Evolutionary conservation across 2,113 vertebrate genomes (phyloP).

Genomic region (Tetrax tetrax): DNA sequence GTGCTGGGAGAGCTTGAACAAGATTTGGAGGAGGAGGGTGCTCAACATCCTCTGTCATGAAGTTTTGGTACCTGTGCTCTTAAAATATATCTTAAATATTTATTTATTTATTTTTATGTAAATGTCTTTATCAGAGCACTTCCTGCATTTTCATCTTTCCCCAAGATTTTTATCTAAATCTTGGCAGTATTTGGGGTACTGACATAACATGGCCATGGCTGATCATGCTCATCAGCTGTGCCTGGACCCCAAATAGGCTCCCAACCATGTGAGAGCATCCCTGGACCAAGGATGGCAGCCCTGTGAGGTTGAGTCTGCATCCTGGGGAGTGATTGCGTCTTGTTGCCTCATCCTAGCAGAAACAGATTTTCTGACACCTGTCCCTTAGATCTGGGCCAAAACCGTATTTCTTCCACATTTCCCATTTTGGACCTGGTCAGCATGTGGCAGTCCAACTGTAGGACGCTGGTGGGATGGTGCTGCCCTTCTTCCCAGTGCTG

Average conservation of each 20-base stretch:
- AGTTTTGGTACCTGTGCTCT: neutral
- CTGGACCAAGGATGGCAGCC: neutral
- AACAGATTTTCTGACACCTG: neutral
- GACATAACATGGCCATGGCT: neutral
- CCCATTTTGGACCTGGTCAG: rapidly evolving
- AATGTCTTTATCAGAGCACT: neutral
- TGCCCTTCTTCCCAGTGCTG: neutral
- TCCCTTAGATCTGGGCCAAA: neutral
- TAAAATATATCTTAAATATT: neutral
- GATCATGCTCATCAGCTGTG: neutral
- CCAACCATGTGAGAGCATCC: neutral
- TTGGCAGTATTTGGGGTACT: neutral
- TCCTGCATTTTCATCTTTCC: neutral
- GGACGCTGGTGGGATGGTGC: neutral
- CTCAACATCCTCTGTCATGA: neutral
- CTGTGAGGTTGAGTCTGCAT: rapidly evolving
- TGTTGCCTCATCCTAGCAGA: neutral
- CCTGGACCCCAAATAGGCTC: neutral
- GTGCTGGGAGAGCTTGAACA: neutral
- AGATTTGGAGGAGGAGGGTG: neutral
- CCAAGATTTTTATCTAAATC: neutral
- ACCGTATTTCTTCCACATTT: neutral
- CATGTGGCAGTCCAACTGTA: neutral
- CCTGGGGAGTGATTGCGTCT: rapidly evolving
- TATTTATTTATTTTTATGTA: too few relatives aligned